These are phyloP conservation scores for Ara ararauna DNA, from an alignment of 2,797 vertebrate species.

Conservation along the genomic window DNA sequence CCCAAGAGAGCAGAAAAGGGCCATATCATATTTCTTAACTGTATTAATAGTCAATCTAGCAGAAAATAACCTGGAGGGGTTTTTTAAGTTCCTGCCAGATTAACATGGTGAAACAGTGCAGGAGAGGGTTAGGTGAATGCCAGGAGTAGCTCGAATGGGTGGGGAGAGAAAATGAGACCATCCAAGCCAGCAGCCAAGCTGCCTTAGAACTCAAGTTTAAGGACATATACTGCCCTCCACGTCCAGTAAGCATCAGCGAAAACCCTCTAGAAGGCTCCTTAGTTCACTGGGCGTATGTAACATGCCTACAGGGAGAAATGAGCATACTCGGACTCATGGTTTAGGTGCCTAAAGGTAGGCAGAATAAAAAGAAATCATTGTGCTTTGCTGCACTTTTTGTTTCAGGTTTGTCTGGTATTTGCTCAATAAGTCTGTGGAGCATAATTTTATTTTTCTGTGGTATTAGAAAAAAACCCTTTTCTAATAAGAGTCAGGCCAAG, in stretches of 20 bases:
- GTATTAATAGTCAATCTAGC: not conserved
- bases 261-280: not conserved
- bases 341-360: not conserved
- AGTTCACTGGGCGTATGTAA: not conserved
- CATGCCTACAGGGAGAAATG: not conserved
- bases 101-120: not conserved
- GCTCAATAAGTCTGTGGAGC: not conserved
- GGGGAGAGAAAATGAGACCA: not conserved
- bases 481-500: not conserved
- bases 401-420: not conserved
- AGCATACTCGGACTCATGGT: not conserved
- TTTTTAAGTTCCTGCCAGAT: not conserved
- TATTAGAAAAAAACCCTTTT: not conserved
- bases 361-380: not conserved
- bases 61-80: rapidly evolving
- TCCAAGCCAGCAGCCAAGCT: not conserved
- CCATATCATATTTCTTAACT: not conserved
- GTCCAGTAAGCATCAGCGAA: not conserved
- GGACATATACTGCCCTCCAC: not conserved
- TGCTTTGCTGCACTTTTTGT: not conserved
- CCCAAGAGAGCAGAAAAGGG: not conserved
- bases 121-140: not conserved
- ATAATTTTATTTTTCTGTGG: not conserved
- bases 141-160: not conserved
- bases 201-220: not conserved